Conservation (phyloP, 2,888 invertebrate species). For the Athalia circularis region DNA sequence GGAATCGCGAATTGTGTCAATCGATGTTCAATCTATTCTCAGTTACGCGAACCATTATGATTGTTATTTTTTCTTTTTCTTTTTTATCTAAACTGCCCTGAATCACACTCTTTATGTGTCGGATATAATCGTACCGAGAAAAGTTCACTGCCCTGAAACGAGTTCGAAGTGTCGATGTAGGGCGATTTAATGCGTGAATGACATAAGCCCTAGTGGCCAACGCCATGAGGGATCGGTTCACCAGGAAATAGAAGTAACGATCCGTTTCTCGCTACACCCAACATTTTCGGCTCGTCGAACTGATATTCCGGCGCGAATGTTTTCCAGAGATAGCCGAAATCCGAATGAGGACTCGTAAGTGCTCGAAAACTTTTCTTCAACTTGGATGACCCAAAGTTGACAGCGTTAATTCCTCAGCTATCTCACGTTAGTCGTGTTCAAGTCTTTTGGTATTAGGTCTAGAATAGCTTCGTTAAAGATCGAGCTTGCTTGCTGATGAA, state of each 20-base stretch:
- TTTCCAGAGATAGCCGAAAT: constrained; percentile 20
- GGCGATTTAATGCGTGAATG: constrained; percentile 2
- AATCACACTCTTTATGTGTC: constrained; percentile 14
- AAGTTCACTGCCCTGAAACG: constrained; percentile 20
- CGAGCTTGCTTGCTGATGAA: constrained; percentile 5
- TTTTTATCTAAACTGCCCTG: constrained; percentile 12
- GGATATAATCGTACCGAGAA: neutral
- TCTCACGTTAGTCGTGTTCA: neutral
- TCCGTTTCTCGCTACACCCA: constrained; percentile 29
- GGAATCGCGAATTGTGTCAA: constrained; percentile 16
- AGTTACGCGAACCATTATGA: neutral
- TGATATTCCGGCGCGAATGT: constrained; percentile 9
- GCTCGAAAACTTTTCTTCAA: constrained; percentile 16
- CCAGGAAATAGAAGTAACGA: constrained; percentile 29
- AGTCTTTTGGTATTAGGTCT: constrained; percentile 1
- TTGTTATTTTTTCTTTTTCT: too few relatives aligned
- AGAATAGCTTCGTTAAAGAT: neutral
- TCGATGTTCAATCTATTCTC: neutral
- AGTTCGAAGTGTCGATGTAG: neutral
- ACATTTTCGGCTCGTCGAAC: constrained; percentile 27
- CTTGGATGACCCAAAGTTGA: constrained; percentile 31
- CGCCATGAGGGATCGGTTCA: neutral
- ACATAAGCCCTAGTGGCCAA: neutral
- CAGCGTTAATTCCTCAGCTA: constrained; percentile 32
- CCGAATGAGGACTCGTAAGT: constrained; percentile 23